Base-by-base conservation (phyloP, 2,888 invertebrate genomes). In the Pantelozetes paolii region DNA sequence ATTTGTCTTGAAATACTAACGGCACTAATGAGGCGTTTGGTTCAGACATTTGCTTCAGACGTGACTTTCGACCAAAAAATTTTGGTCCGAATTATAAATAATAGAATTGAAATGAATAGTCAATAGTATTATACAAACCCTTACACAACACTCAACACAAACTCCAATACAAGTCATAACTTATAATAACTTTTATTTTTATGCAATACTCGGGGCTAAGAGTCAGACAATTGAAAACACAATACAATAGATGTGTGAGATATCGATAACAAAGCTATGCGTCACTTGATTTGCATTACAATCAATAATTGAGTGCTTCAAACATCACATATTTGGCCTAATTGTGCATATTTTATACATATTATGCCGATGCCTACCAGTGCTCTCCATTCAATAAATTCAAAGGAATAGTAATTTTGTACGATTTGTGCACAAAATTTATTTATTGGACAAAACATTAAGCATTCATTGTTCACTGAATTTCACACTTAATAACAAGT, bases 261-360 rank as follows among this genome's bases (percentile, higher is more conserved):
- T 64, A 64, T 64, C 40, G 40, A 64, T 64, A 64, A 32, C 64
- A 64, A 64, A 30, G 36, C 40, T 36, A 36, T 64, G 36, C 64
- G 64, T 64, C 36, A n/a, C 64, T 64, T 36, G 3, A 64, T 64
- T 64, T 36, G 40, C 64, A 64, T 64, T 20, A 64, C 64, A 64
- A 64, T 64, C 64, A 36, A 64, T 64, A 6, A 36, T 36, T 18
- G 36, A 36, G 20, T 36, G 8, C 64, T 32, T 20, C n/a, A 64
- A 32, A 64, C 30, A 64, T 64, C n/a, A 36, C 64, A 20, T 64
- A 20, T 64, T 64, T 64, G 26, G 13, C 59, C 30, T 59, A 59
- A 59, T 28, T 59, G 59, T 59, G 59, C 26, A 59, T 59, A 59
- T 59, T 15, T 30, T 50, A 50, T 50, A 15, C 45, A 2, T 45